A percentile compares a stretch with the other conserved stretches of the same genome.
phyloP scores from a whole-genome alignment of 1,140 invertebrate genomes.

The Drosophila repletoides region DNA sequence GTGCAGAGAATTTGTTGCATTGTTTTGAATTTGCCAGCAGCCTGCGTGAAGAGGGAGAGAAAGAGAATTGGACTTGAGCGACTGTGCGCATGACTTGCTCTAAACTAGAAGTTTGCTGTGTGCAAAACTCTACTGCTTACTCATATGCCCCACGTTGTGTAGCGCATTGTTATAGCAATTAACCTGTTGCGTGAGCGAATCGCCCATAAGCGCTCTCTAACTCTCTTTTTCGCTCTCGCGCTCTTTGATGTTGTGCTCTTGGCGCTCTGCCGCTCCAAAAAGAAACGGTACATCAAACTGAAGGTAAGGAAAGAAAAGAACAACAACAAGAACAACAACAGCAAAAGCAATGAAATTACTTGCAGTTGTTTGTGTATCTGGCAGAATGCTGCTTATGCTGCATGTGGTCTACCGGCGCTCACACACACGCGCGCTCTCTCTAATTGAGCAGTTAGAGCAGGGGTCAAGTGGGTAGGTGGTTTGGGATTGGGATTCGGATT shows the following conservation, averaged over 20 bases:
- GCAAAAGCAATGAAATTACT: conserved; percentile 6
- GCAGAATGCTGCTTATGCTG: conserved; percentile 69
- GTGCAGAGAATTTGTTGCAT: conserved; percentile 72
- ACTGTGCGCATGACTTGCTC: conserved; percentile 52
- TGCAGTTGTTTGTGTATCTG: conserved; percentile 39
- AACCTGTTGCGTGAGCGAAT: conserved; percentile 67
- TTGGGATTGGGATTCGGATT: too few species aligned
- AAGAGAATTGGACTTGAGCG: background rate
- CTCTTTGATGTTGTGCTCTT: conserved; percentile 12
- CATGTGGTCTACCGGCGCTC: conserved; percentile 38
- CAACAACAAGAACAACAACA: too few species aligned
- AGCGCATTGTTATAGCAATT: conserved; percentile 45
- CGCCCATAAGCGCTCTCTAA: background rate
- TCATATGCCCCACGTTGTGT: conserved; percentile 26
- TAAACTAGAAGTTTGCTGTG: conserved; percentile 4
- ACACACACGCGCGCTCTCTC: conserved; percentile 15
- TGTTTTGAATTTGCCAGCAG: conserved; percentile 48
- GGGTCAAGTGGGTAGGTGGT: background rate
- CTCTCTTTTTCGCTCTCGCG: background rate
- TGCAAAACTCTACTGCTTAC: conserved; percentile 12
- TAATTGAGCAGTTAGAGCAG: background rate
- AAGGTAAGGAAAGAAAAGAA: too few species aligned
- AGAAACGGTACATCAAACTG: conserved; percentile 46
- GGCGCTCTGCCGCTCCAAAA: conserved; percentile 12
- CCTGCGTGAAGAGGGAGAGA: conserved; percentile 1